Evolutionary conservation across 2,888 invertebrate genomes (phyloP), one percentile per base, ranked within the genome.

Genomic region (Rhaphigaster nebulosa): DNA sequence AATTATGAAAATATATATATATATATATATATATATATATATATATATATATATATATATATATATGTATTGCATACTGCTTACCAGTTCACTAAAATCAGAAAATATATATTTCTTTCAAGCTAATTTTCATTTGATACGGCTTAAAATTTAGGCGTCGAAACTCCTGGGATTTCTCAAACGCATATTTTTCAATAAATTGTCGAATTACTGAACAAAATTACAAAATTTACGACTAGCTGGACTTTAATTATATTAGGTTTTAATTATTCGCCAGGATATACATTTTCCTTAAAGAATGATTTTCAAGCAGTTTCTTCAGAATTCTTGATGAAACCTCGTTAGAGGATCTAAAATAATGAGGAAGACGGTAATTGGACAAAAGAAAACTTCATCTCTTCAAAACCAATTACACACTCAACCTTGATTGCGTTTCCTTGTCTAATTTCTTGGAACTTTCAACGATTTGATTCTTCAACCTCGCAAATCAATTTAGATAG

Each of bases 321-420:
- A 38, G 38, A 34, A 65, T 65, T 34, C 80, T 38, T 80, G 80
- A 80, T 80, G 84, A 84, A 84, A 84, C 26, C 45, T 84, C 45
- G n/a, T 84, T 45, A 84, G 45, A 84, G 84, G 84, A n/a, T 45
- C 84, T 50, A 45, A 50, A 84, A 50, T 84, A 84, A 84, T 84
- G 84, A 84, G 84, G 45, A 50, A n/a, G 13, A 84, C 41, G 41
- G 45, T 45, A 84, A 84, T 50, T 84, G 45, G 45, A 84, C 84
- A 84, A 84, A 84, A 84, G 84, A 84, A 84, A 45, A 84, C 84
- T 84, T 84, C 20, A 41, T 6, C 84, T 50, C 84, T 84, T n/a
- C 13, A 45, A 84, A 84, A 84, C 84, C 45, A 84, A 84, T 84
- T 84, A 84, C 84, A 84, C 45, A 45, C 45, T 84, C 84, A 41